A percentile compares a stretch with the other conserved stretches of the same genome.
phyloP scores from a whole-genome alignment of 2,888 invertebrate species.

The Hyalella azteca region DNA sequence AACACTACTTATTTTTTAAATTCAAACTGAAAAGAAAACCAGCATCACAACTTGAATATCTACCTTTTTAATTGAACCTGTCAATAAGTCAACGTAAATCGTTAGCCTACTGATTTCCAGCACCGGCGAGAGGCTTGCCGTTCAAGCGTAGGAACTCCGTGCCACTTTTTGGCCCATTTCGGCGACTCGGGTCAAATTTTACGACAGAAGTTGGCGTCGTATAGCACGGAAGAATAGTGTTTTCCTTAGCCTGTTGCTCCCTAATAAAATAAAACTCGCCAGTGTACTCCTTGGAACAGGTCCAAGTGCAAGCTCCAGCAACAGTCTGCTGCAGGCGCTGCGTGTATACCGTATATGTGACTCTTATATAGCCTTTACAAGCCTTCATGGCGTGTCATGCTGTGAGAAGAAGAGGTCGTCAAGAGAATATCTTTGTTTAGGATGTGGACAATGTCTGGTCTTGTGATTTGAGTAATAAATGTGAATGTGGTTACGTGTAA shows the following conservation, averaged over 20 bases:
- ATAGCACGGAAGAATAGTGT: conserved; percentile 13
- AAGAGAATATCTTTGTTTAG: no score
- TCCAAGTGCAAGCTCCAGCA: conserved; percentile 2
- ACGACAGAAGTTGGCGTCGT: neutral
- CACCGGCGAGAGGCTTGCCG: neutral
- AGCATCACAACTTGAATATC: no score
- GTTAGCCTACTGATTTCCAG: neutral
- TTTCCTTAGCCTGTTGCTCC: conserved; percentile 8
- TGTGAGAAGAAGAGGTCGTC: no score
- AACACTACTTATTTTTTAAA: neutral
- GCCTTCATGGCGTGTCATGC: no score
- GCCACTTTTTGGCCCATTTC: neutral
- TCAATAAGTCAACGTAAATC: neutral
- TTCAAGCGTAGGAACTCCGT: neutral
- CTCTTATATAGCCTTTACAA: no score
- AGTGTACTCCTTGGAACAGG: neutral
- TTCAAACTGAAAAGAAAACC: neutral
- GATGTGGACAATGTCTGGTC: no score
- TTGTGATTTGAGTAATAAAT: no score
- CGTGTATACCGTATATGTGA: no score
- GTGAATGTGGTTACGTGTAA: no score
- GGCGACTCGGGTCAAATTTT: conserved; percentile 7
- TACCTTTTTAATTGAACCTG: no score
- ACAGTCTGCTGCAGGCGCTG: conserved; percentile 16
- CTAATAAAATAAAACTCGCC: conserved; percentile 17